Conservation (phyloP, 2,113 vertebrate genomes). For the Elaphurus davidianus region DNA sequence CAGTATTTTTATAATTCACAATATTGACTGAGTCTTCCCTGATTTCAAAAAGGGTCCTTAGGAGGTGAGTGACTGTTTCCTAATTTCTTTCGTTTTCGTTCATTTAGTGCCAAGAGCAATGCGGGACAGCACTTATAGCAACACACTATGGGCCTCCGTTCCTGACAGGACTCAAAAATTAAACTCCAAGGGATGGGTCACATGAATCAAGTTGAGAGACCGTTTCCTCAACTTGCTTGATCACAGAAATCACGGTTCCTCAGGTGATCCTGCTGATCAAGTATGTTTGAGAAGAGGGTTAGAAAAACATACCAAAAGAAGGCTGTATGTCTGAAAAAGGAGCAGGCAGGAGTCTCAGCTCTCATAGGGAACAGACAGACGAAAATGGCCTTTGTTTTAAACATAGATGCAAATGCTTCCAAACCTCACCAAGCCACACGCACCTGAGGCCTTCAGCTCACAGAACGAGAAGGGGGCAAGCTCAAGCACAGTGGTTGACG, state of each 20-base stretch:
- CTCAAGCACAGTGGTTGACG: neutral
- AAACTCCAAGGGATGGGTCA: neutral
- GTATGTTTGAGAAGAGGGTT: neutral
- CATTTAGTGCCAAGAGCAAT: neutral
- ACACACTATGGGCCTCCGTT: neutral
- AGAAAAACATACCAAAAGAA: conserved; percentile 35
- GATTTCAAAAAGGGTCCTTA: neutral
- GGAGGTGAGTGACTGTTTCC: neutral
- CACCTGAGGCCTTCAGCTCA: neutral
- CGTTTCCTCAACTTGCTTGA: neutral
- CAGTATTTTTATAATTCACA: neutral
- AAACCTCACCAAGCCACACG: neutral
- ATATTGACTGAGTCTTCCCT: neutral
- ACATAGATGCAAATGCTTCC: neutral
- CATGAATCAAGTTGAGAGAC: neutral
- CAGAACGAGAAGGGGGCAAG: neutral
- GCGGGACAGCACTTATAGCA: neutral
- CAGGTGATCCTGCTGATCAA: neutral
- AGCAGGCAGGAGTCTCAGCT: neutral
- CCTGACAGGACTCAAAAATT: neutral
- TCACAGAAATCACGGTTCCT: neutral
- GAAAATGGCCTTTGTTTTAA: neutral
- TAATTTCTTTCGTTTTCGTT: neutral
- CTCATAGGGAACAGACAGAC: neutral
- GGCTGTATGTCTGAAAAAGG: conserved; percentile 3